Evolutionary conservation across 2,113 vertebrate species (phyloP).

Genomic region (Dasyornis broadbenti): DNA sequence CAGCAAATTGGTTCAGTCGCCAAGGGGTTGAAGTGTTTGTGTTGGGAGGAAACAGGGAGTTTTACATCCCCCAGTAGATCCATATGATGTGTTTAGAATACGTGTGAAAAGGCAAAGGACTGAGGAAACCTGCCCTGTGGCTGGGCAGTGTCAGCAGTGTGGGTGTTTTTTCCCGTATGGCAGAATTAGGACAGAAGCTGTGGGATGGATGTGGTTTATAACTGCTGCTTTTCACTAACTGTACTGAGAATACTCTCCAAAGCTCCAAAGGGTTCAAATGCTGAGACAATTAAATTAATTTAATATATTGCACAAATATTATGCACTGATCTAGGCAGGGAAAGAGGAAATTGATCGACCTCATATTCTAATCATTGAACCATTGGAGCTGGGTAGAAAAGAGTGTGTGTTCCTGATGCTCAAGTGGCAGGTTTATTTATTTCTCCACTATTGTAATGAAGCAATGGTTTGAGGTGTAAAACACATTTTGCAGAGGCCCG

Average conservation of each 20-base stretch:
- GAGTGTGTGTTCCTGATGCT: background rate
- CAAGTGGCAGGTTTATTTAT: background rate
- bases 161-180: rapidly evolving
- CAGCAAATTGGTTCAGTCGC: background rate
- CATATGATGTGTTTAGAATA: background rate
- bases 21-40: background rate
- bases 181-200: background rate
- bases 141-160: background rate
- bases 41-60: background rate
- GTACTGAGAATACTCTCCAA: background rate
- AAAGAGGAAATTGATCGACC: background rate
- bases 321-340: background rate
- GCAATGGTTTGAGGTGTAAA: background rate
- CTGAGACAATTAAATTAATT: background rate
- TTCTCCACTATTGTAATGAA: background rate
- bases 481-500: background rate
- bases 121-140: background rate
- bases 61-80: rapidly evolving
- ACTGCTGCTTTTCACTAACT: background rate
- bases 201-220: background rate
- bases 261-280: background rate
- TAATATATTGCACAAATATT: background rate
- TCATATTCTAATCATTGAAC: background rate
- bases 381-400: background rate
- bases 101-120: background rate